Evolutionary conservation across 2,797 vertebrate genomes (phyloP), one percentile per base, ranked within the genome.

Genomic region (Notolepis coatsorum): DNA sequence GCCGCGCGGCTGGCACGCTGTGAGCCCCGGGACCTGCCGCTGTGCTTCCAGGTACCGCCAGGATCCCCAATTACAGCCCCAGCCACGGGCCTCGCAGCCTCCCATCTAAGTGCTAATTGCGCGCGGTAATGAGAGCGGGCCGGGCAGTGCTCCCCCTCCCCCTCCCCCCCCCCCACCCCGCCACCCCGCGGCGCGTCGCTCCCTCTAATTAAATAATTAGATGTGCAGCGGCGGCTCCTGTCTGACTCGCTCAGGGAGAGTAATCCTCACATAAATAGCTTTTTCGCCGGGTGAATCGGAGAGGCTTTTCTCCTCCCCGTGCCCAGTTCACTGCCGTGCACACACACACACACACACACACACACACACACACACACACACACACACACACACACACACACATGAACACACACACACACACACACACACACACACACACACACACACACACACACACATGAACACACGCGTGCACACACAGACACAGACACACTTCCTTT

Each of bases 231-330:
- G 93, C 91, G 93, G n/a, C 96, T 94, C 91, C 91, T 85, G 90
- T 94, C 96, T 96, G 94, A 95, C 95, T 96, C 90, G 92, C 94
- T 93, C 93, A 90, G 95, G 93, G 91, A 95, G 93, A 94, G 95
- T 97, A 97, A 98, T 98, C 96, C 95, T 96, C 95, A 93, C 94
- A 97, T 95, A 97, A 96, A 98, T 98, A 97, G 96, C 94, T 96
- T 96, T 96, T 94, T n/a, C n/a, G 91, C 94, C 90, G 93, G 77
- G 81, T 76, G 83, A 87, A 77, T 83, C 82, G 63, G 64, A 72
- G 75, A 63, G 77, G 69, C 66, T 70, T 80, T 75, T 65, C 62
- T 79, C 57, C 58, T 68, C 33, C 35, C 12, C 28, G 41, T 43
- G 38, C 2, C 30, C 49, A 12, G 38, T 52, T 51, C 68, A 63